Conservation (phyloP, 2,888 invertebrate species). For the Andricus curvator region DNA sequence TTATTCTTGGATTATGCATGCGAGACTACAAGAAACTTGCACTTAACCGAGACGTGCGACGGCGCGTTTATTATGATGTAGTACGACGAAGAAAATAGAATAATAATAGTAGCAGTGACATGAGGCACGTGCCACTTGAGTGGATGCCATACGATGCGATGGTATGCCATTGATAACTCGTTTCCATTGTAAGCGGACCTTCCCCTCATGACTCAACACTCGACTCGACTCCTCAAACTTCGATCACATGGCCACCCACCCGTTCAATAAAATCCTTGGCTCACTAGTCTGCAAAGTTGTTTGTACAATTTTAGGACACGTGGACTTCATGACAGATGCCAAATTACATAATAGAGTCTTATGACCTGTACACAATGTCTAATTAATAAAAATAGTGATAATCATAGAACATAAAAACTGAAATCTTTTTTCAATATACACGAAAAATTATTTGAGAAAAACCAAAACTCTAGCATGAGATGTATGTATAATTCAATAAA, state of each 20-base stretch:
- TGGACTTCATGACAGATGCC: not conserved
- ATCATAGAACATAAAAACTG: too few relatives aligned
- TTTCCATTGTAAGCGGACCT: not conserved
- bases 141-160: constrained; percentile 4
- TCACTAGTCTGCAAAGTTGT: not conserved
- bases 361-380: not conserved
- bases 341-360: not conserved
- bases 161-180: constrained; percentile 7
- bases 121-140: constrained; percentile 3
- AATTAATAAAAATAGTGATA: too few relatives aligned
- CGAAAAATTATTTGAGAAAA: too few relatives aligned
- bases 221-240: not conserved
- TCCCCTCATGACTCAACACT: not conserved
- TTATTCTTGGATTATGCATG: constrained; percentile 1
- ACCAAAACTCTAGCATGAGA: too few relatives aligned
- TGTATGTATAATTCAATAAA: too few relatives aligned
- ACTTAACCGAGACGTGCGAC: constrained; percentile 1
- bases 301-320: not conserved
- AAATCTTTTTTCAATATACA: too few relatives aligned
- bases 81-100: not conserved
- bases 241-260: not conserved
- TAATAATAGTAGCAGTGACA: constrained; percentile 1
- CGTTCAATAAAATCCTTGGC: not conserved
- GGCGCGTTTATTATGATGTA: not conserved
- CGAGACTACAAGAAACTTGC: not conserved